Evolutionary conservation across 1,140 invertebrate species (phyloP).

Genomic region (Nebria ingens): DNA sequence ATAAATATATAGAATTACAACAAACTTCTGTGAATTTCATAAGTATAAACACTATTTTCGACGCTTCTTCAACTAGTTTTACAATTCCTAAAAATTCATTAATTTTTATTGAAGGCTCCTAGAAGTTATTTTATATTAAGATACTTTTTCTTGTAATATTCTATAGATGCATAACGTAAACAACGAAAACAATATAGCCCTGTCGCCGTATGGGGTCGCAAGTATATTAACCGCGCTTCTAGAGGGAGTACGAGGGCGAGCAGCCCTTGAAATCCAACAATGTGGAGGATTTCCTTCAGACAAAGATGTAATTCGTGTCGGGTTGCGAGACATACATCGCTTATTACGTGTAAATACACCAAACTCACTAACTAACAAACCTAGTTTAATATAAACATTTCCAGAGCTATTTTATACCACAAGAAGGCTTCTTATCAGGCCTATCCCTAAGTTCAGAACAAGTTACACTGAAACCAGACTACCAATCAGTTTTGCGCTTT

Average conservation of each 20-base stretch:
- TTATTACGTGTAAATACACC: conserved; percentile 51
- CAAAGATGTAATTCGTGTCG: conserved; percentile 56
- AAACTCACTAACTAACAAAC: not conserved
- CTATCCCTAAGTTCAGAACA: conserved; percentile 65
- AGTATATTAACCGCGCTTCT: conserved; percentile 65
- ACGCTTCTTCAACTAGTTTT: conserved; percentile 38
- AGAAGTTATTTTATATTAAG: not conserved
- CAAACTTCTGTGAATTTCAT: too few species aligned
- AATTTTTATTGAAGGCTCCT: too few species aligned
- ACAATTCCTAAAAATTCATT: too few species aligned
- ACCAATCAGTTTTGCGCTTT: conserved; percentile 57
- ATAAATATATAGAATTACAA: too few species aligned
- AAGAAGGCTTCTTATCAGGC: conserved; percentile 66
- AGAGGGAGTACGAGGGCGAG: conserved; percentile 60
- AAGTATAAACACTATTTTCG: too few species aligned
- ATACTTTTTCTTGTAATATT: conserved; percentile 9
- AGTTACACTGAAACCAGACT: conserved; percentile 55
- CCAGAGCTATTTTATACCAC: conserved; percentile 69
- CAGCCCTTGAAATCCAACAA: conserved; percentile 55
- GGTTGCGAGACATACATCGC: conserved; percentile 67
- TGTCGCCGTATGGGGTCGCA: conserved; percentile 67
- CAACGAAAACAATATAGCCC: conserved; percentile 70
- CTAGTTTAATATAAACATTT: conserved; percentile 27
- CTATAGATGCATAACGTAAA: conserved; percentile 31
- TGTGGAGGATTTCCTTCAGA: conserved; percentile 56